Base-by-base conservation (phyloP, 1,140 invertebrate genomes). In the Dryas iulia region DNA sequence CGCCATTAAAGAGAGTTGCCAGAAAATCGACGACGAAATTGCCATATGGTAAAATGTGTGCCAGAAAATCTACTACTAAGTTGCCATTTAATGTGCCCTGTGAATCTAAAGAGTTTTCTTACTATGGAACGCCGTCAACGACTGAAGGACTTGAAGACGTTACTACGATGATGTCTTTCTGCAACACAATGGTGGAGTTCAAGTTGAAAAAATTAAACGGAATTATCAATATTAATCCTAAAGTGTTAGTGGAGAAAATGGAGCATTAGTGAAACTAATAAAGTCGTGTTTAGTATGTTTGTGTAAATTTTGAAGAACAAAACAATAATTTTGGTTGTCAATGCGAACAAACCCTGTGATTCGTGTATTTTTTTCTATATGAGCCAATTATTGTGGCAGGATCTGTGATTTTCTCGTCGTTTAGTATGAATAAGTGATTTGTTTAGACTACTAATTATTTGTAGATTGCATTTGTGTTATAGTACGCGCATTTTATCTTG, bases 61-160 rank as follows among this genome's bases (percentile, higher is more conserved):
- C 87, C 1, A 82, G 59, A 35, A 90, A 90, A 58, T 90, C 88
- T 1, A 90, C 88, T 0, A 80, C 86, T 2, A 87, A 83, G 68
- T 60, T 89, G 31, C 82, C 88, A 4, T 72, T 71, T 14, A 30
- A 47, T 25, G 53, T 57, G 14, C 25, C 33, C 11, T 47, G 47
- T 14, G 65, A 75, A 14, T 25, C 61, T 1, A 66, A 75, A 2
- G 84, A 79, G 26, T 84, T 79, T 57, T 86, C 87, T 0, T 84
- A 69, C 14, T 88, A 89, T 56, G 83, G 84, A 14, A 82, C 68
- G 2, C 74, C 68, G 54, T 76, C 81, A 2, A 61, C 75, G 0
- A 25, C 70, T 6, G 70, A 74, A 0, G 30, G 71, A 4, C 71
- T 79, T 7, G 73, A 70, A 1, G 74, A 82, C 26, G 75, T 87